Conservation (phyloP, 1,140 invertebrate genomes). For the Pseudomyrmex dendroicus region DNA sequence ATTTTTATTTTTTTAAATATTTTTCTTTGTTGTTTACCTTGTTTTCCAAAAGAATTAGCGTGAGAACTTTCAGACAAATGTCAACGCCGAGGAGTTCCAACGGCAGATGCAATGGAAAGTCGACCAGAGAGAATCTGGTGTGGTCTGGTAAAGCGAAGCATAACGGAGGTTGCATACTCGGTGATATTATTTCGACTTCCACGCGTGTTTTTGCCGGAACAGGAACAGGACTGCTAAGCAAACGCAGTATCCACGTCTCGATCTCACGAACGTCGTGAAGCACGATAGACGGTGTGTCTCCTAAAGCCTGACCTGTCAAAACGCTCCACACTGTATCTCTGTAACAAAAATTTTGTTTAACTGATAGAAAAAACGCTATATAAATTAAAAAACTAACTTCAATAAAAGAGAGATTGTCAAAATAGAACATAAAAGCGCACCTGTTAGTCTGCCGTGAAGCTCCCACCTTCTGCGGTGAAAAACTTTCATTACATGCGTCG, state of each 20-base stretch:
- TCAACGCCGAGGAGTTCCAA: conserved; percentile 98
- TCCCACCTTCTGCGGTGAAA: conserved; percentile 93
- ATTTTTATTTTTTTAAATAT: conserved; percentile 15
- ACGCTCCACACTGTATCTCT: conserved; percentile 97
- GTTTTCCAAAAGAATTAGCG: conserved; percentile 98
- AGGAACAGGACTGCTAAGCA: conserved; percentile 98
- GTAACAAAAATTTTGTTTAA: conserved; percentile 59
- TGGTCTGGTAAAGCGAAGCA: conserved; percentile 99
- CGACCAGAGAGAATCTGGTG: conserved; percentile 97
- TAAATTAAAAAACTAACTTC: too few relatives aligned
- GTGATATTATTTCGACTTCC: conserved; percentile 96
- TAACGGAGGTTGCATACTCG: conserved; percentile 94
- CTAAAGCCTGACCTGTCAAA: conserved; percentile 90
- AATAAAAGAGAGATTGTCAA: too few relatives aligned
- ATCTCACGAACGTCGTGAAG: conserved; percentile 98
- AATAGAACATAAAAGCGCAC: conserved; percentile 83
- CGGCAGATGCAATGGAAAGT: conserved; percentile 99
- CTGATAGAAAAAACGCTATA: background rate
- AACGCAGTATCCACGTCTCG: conserved; percentile 98
- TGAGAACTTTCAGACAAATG: conserved; percentile 97
- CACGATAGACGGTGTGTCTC: conserved; percentile 93
- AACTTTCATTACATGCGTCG: conserved; percentile 98
- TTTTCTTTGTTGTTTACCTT: conserved; percentile 89
- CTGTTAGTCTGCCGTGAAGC: conserved; percentile 94
- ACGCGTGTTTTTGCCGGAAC: conserved; percentile 98